Evolutionary conservation across 2,797 vertebrate genomes (phyloP), one percentile per base, ranked within the genome.

Genomic region (Acanthopagrus latus): DNA sequence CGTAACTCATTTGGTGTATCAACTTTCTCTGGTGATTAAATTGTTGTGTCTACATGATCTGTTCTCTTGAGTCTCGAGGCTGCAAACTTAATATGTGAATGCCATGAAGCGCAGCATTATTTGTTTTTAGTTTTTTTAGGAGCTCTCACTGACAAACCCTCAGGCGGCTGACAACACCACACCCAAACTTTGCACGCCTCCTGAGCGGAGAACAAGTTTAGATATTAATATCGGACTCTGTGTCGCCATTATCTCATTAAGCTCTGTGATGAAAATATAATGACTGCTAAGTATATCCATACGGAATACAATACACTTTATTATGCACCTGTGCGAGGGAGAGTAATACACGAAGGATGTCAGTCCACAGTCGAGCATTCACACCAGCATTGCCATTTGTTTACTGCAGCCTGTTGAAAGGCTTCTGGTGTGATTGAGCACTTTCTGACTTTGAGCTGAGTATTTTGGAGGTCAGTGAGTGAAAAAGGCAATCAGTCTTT

Each of bases 401-500:
- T 58, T 56, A 23, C 20, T 56, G 5, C 3, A 55, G 38, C 63
- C 1, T 55, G 7, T 50, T 54, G 27, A 56, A 21, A 51, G 5
- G 25, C 23, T n/a, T 46, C 41, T 52, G 23, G 29, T 54, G 65
- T 66, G 62, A 8, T 71, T 0, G 33, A 33, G 44, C 64, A 65
- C 55, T 62, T 25, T 41, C 27, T 33, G 21, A 51, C 43, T 47
- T 59, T 57, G 12, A 52, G 16, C 8, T 29, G 23, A 25, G 8
- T 18, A 1, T 50, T 29, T 2, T 21, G 5, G 21, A 59, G 43
- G 38, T 65, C 74, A 38, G 25, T n/a, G 13, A 50, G 48, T 25
- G 14, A 67, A n/a, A 62, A 1, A 20, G 66, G 27, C 64, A 20
- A 60, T 74, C 23, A 18, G 7, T 71, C 72, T 76, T 43, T 50